Percentiles rank a stretch among this genome's conserved stretches.
Conservation (phyloP, 2,888 invertebrate genomes). For the Panzeria rudis region DNA sequence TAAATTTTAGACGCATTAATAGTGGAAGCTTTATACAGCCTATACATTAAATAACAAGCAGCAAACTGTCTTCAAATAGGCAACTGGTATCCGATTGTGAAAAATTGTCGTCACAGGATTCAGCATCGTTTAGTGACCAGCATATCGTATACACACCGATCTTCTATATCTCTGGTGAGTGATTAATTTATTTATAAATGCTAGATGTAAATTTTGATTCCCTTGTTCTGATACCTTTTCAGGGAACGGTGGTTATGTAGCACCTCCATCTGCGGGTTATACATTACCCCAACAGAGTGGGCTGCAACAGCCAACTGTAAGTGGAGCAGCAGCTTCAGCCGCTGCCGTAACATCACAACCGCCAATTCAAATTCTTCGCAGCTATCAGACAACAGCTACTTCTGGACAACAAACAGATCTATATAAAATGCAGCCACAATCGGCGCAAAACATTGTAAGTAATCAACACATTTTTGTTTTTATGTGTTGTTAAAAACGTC, state of each 20-base stretch:
- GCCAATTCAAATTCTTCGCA: constrained; percentile 78
- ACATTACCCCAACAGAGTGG: constrained; percentile 80
- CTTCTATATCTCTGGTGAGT: constrained; percentile 66
- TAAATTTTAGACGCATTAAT: constrained; percentile 8
- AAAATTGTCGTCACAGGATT: constrained; percentile 49
- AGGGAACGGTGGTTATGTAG: constrained; percentile 83
- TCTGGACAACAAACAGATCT: constrained; percentile 79
- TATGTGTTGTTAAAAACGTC: too few species aligned
- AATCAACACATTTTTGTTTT: not conserved
- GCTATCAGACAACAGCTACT: constrained; percentile 80
- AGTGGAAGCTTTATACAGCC: constrained; percentile 41
- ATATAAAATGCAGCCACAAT: constrained; percentile 82
- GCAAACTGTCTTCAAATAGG: constrained; percentile 67
- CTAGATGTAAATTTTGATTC: constrained; percentile 22
- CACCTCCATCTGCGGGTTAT: constrained; percentile 80
- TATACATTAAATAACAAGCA: constrained; percentile 48
- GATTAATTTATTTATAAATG: not conserved
- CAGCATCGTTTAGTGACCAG: constrained; percentile 39
- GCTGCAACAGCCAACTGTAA: constrained; percentile 64
- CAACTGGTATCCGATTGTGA: constrained; percentile 54
- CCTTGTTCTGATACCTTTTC: constrained; percentile 24
- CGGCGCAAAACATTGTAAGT: constrained; percentile 81
- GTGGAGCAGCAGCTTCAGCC: constrained; percentile 37
- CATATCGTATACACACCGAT: constrained; percentile 65
- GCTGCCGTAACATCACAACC: constrained; percentile 51